These are phyloP conservation scores for Sanderia malayensis DNA, from an alignment of 30 jellyfish, hydroid and myxozoan genomes.

Conservation along the genomic window DNA sequence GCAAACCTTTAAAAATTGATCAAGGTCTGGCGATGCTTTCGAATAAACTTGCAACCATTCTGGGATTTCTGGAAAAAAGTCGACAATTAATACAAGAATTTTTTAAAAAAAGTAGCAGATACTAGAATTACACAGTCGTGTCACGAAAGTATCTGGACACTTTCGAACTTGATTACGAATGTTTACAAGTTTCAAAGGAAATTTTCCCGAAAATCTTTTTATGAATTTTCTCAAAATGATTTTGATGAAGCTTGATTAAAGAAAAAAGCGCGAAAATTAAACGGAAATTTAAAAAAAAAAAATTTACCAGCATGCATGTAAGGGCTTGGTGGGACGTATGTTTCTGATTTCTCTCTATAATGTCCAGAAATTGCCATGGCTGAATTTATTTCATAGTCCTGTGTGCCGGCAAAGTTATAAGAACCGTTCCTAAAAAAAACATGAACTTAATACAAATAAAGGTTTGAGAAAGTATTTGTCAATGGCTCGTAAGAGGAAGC, in stretches of 20 bases:
- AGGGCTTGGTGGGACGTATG: slow-evolving; percentile 98
- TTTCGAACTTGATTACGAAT: too few species aligned
- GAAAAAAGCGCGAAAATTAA: too few species aligned
- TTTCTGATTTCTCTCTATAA: slow-evolving; percentile 56
- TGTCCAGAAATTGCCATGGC: background rate
- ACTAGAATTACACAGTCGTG: too few species aligned
- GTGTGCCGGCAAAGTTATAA: background rate
- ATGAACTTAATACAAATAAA: background rate
- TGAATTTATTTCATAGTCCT: slow-evolving; percentile 3
- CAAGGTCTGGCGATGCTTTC: slow-evolving; percentile 94
- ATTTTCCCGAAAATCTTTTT: too few species aligned
- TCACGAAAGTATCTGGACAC: too few species aligned
- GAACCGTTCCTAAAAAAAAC: background rate
- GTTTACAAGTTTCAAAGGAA: too few species aligned
- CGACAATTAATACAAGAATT: too few species aligned
- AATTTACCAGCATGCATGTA: slow-evolving; percentile 87
- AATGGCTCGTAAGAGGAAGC: too few species aligned
- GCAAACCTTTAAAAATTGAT: slow-evolving; percentile 80
- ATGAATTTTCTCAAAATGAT: too few species aligned
- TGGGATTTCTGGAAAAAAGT: slow-evolving; percentile 85
- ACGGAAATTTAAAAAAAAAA: background rate
- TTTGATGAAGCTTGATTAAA: too few species aligned
- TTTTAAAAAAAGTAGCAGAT: too few species aligned
- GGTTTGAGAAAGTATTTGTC: too few species aligned
- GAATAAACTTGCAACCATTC: slow-evolving; percentile 99